Evolutionary conservation across 2,113 vertebrate genomes (phyloP), one percentile per base, ranked within the genome.

Genomic region (Colaptes auratus): DNA sequence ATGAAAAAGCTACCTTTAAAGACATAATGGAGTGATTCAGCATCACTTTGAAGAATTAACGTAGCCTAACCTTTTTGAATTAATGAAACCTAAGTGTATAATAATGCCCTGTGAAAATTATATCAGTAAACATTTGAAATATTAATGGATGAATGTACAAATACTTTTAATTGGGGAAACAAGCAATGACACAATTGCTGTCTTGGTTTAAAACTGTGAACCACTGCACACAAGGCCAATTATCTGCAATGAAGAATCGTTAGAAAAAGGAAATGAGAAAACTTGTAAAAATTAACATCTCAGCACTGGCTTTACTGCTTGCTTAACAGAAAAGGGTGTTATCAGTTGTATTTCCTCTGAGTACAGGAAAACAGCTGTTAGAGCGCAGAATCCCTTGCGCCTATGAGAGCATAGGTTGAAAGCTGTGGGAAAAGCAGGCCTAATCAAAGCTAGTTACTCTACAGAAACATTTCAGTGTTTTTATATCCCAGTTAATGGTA

Each of bases 31-130:
- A 97, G 92, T 90, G 70, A 91, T 96, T 91, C 86, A 65, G 90
- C 86, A 88, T 94, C 91, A 80, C 67, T 97, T 95, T 94, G 87
- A 97, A 97, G 87, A 96, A 64, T 53, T 81, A 97, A 97, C 24
- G 16, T 59, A 86, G 78, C 88, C 83, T 88, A 91, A 95, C 72
- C 63, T 96, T 97, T 95, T 88, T 6, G 92, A 97, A 92, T 90
- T 24, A 95, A 91, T 96, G 86, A 96, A 96, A 94, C 25, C 15
- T 78, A 95, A 93, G 59, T 84, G 59, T 72, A 65, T 90, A 89
- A 92, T 91, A 94, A 96, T 89, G 42, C 30, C 7, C 23, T 61
- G n/a, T 90, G 88, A 90, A 75, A 94, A 95, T 93, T 48, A 74
- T 76, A 82, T 59, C 92, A 95, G 87, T 66, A 44, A 77, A 85